Evolutionary conservation across 2,113 vertebrate species (phyloP).

Genomic region (Caretta caretta): DNA sequence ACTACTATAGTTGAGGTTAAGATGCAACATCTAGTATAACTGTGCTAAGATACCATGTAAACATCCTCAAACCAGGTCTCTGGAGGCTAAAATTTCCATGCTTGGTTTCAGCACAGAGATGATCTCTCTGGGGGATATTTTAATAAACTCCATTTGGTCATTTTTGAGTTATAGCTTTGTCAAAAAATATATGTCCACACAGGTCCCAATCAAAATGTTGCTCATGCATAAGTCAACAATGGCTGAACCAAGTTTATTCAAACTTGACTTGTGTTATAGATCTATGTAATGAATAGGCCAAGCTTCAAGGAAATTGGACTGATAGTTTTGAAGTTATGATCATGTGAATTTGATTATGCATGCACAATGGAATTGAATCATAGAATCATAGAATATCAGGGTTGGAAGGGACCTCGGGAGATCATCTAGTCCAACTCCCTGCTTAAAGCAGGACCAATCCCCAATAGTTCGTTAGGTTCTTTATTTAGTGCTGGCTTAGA

Average conservation of each 20-base stretch:
- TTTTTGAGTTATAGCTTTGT: background rate
- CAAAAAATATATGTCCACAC: background rate
- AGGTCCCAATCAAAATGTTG: background rate
- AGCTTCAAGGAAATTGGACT: background rate
- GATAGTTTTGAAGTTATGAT: background rate
- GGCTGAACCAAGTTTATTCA: background rate
- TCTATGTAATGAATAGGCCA: background rate
- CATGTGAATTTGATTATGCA: background rate
- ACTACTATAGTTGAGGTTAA: background rate
- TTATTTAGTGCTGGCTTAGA: background rate
- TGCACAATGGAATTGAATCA: background rate
- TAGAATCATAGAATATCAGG: no score
- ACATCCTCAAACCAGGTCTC: background rate
- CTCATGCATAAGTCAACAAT: background rate
- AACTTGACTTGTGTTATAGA: background rate
- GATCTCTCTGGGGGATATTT: constrained; percentile 7
- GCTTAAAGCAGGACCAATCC: no score
- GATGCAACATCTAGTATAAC: background rate
- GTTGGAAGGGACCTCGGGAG: no score
- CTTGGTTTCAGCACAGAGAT: constrained; percentile 21
- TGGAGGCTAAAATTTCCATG: background rate
- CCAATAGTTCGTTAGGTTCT: background rate
- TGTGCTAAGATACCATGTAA: no score
- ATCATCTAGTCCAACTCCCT: no score
- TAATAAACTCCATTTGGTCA: background rate